Base-by-base conservation (phyloP, 2,888 invertebrate species). In the Thysanoteuthis rhombus region DNA sequence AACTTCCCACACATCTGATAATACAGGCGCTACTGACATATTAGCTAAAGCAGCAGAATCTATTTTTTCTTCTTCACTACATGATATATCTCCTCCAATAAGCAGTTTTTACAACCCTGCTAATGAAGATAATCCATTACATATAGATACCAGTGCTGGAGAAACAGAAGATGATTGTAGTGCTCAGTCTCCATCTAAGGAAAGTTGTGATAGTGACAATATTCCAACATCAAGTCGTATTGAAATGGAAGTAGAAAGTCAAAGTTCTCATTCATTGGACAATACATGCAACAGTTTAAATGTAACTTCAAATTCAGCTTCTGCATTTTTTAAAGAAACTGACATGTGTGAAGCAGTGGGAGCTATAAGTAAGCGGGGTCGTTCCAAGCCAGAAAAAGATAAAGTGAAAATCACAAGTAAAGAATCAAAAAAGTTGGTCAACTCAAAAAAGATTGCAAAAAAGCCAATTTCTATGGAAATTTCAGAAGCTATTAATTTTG, bases 41-140 rank as follows among this genome's bases (percentile, higher is more conserved):
- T 95, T 97, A 93, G 97, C 97, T 12, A 96, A 97, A 95, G 97
- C 97, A 38, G 96, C 97, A 28, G 97, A 97, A 94, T 97, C 97
- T 0, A 97, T 97, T 89, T 97, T 97, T 93, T 95, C 95, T 19
- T 90, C 93, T 25, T 95, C 95, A 0, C 94, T 95, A 10, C 94
- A 94, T 90, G 95, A 95, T 58, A 95, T 95, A 40, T 95, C 95
- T 10, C 95, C 95, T 93, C 94, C 94, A 4, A 95, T 96, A 36
- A 94, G 95, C 38, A 95, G 95, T 45, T 96, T 96, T 94, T 96
- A 96, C 94, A 96, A 96, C 93, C 95, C 96, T 39, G 96, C 96
- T 52, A 95, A 96, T 95, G 96, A 96, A 93, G 96, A 96, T 94
- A 96, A 96, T 94, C 96, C 96, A 19, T 94, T 96, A 28, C 96